Evolutionary conservation across 1,140 invertebrate genomes (phyloP).

Genomic region (Helicoverpa zea): DNA sequence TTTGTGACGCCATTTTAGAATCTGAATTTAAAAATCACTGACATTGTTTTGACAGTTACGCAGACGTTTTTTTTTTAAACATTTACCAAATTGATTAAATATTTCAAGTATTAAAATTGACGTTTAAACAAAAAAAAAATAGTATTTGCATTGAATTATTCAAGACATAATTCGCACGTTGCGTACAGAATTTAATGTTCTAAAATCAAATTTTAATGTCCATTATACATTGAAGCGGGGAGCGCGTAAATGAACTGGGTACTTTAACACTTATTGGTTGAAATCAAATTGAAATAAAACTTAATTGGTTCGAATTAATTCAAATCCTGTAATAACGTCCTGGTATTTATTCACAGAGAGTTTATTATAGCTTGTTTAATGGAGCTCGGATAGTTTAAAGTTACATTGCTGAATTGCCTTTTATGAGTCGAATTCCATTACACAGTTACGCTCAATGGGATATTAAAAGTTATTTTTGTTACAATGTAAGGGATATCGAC

Average conservation of each 20-base stretch:
- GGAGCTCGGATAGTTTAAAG: conserved; percentile 9
- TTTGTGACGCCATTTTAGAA: conserved; percentile 22
- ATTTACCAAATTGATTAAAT: background rate
- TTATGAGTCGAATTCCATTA: conserved; percentile 5
- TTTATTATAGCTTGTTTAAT: conserved; percentile 31
- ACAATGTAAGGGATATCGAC: no score
- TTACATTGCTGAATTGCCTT: conserved; percentile 19
- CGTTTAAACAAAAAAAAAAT: background rate
- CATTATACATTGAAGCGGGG: conserved; percentile 10
- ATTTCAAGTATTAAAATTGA: background rate
- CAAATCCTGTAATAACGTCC: conserved; percentile 27
- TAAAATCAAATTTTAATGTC: conserved; percentile 37
- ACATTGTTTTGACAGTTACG: background rate
- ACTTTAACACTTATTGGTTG: conserved; percentile 45
- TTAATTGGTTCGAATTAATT: conserved; percentile 44
- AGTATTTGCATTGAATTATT: conserved; percentile 16
- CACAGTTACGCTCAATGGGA: background rate
- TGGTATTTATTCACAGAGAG: conserved; percentile 16
- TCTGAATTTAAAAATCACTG: background rate
- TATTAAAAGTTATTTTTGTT: no score
- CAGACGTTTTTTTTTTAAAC: background rate
- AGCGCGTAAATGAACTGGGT: conserved; percentile 33
- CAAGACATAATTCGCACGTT: conserved; percentile 19
- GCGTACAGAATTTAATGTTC: conserved; percentile 27
- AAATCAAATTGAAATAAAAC: conserved; percentile 49